Conservation (phyloP, 2,888 invertebrate species). For the Plebejus anna region DNA sequence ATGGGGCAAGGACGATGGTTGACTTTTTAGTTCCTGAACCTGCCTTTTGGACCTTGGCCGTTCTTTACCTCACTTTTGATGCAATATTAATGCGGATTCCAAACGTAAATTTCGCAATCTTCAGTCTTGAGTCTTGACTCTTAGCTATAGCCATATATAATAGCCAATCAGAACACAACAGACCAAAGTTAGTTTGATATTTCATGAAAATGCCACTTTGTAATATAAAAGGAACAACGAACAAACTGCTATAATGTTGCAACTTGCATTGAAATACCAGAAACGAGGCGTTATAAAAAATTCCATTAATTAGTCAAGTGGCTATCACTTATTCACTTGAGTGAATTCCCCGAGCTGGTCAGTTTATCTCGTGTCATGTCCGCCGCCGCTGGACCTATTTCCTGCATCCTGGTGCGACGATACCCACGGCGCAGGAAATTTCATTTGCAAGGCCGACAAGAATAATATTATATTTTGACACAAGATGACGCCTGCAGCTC, state of each 20-base stretch:
- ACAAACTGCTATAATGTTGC: no score
- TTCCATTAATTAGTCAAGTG: background rate
- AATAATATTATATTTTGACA: background rate
- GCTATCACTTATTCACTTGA: constrained; percentile 11
- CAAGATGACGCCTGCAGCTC: background rate
- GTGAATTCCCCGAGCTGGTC: background rate
- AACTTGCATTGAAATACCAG: no score
- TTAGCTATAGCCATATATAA: no score
- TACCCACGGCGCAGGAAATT: constrained; percentile 13
- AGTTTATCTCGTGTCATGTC: background rate
- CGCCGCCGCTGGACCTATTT: constrained; percentile 9
- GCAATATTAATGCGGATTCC: no score
- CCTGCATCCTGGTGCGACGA: constrained; percentile 5
- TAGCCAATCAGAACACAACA: no score
- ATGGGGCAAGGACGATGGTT: background rate
- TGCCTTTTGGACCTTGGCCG: background rate
- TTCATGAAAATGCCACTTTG: no score
- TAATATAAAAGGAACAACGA: no score
- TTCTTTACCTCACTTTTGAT: background rate
- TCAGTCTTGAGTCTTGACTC: no score
- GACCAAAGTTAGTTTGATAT: no score
- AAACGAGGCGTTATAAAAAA: no score
- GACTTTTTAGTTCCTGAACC: background rate
- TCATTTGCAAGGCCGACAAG: background rate
- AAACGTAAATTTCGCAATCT: no score